Conservation (phyloP, 1,140 invertebrate species). For the Steinernema khuongi region DNA sequence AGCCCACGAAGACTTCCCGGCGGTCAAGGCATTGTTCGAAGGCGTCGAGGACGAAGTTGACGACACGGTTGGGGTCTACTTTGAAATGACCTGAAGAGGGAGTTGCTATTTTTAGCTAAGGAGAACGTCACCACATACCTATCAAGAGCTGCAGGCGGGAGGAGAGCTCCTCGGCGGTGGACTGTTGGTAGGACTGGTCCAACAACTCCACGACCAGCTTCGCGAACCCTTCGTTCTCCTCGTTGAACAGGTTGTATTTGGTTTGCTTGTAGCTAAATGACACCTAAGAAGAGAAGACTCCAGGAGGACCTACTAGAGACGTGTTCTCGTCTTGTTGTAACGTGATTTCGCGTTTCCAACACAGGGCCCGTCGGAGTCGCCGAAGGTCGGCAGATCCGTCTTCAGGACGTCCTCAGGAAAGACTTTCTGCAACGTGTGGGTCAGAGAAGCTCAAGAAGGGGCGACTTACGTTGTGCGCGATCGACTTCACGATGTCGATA, state of each 20-base stretch:
- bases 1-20: conserved; percentile 70
- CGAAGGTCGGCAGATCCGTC: conserved; percentile 40
- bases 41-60: conserved; percentile 91
- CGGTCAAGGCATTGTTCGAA: conserved; percentile 78
- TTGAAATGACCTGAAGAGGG: conserved; percentile 82
- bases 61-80: conserved; percentile 92
- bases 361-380: conserved; percentile 33
- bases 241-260: conserved; percentile 95
- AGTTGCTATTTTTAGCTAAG: conserved; percentile 15
- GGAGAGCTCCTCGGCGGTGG: conserved; percentile 65
- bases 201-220: conserved; percentile 93
- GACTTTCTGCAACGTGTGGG: too few species aligned
- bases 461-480: not conserved
- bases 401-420: conserved; percentile 43
- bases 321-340: not conserved
- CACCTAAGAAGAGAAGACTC: conserved; percentile 7
- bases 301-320: not conserved
- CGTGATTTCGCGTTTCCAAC: not conserved
- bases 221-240: conserved; percentile 97
- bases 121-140: conserved; percentile 65
- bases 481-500: not conserved
- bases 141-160: conserved; percentile 86
- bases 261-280: conserved; percentile 86
- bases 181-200: conserved; percentile 62
- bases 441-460: not conserved